phyloP scores from a whole-genome alignment of 2,888 invertebrate species.

The Epistrophella euchroma region DNA sequence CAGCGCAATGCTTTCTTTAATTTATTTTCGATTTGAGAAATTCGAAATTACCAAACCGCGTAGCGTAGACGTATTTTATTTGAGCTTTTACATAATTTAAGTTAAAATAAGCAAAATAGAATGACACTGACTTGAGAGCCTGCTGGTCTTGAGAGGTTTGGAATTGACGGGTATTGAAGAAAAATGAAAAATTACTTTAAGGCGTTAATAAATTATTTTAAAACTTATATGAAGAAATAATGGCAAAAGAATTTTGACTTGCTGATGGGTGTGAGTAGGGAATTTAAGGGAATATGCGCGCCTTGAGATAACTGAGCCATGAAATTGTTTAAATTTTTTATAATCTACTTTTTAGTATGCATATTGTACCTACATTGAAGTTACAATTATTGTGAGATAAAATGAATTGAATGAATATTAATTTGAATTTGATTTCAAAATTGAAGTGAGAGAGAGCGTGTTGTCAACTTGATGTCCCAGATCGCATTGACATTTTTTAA shows the following conservation, averaged over 20 bases:
- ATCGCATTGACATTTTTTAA: not conserved
- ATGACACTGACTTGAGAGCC: not conserved
- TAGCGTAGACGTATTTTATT: not conserved
- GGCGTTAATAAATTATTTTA: conserved; percentile 8
- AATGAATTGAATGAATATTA: conserved; percentile 7
- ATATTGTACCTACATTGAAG: not conserved
- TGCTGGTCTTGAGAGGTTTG: conserved; percentile 7
- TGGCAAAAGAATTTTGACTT: not conserved
- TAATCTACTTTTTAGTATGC: not conserved
- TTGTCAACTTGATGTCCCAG: not conserved
- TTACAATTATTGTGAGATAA: not conserved
- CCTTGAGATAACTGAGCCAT: not conserved
- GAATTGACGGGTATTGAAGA: conserved; percentile 13
- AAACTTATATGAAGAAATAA: not conserved
- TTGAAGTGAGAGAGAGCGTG: not conserved
- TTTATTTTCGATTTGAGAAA: conserved; percentile 7
- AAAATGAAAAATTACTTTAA: not conserved
- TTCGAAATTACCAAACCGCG: not conserved
- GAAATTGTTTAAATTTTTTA: not conserved
- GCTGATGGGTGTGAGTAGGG: no score
- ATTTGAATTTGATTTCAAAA: not conserved
- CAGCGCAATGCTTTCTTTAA: not conserved
- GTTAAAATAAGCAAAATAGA: not conserved
- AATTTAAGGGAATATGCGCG: not conserved
- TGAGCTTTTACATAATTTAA: conserved; percentile 1